Evolutionary conservation across 2,888 invertebrate species (phyloP).

Genomic region (Kuschelorhynchus macadamiae): DNA sequence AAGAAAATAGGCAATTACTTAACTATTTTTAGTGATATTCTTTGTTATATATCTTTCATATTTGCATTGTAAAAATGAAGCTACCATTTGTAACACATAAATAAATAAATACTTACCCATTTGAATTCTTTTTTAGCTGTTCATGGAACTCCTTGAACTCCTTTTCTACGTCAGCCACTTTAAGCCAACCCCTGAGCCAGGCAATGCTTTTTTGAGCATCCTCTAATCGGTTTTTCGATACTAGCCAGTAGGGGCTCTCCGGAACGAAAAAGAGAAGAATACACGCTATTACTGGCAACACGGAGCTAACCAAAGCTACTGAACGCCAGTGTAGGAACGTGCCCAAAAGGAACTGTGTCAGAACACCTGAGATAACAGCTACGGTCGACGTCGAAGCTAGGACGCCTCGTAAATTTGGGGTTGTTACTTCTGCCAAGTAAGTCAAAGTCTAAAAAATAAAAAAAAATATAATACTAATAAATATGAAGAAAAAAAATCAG

Average conservation of each 20-base stretch:
- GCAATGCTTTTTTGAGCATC: conserved; percentile 80
- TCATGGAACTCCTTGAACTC: conserved; percentile 73
- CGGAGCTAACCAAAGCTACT: conserved; percentile 78
- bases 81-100: too few species aligned
- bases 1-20: too few species aligned
- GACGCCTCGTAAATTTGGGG: conserved; percentile 83
- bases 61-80: too few species aligned
- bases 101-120: conserved; percentile 15
- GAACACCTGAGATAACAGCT: conserved; percentile 82
- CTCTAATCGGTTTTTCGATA: conserved; percentile 75
- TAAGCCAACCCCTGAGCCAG: conserved; percentile 86
- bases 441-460: conserved; percentile 76
- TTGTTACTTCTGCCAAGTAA: conserved; percentile 87
- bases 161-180: conserved; percentile 72
- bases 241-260: conserved; percentile 87
- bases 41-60: too few species aligned
- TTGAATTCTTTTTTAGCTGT: conserved; percentile 38
- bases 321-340: conserved; percentile 80
- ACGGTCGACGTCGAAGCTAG: conserved; percentile 82
- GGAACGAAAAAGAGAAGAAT: conserved; percentile 80
- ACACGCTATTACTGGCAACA: conserved; percentile 77
- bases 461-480: background rate
- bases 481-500: too few species aligned
- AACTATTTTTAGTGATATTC: too few species aligned
- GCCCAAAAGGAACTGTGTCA: conserved; percentile 83